A percentile compares a stretch with the other conserved stretches of the same genome.
These are phyloP conservation scores for Dryobates pubescens DNA, from an alignment of 2,797 vertebrate species.

Conservation along the genomic window DNA sequence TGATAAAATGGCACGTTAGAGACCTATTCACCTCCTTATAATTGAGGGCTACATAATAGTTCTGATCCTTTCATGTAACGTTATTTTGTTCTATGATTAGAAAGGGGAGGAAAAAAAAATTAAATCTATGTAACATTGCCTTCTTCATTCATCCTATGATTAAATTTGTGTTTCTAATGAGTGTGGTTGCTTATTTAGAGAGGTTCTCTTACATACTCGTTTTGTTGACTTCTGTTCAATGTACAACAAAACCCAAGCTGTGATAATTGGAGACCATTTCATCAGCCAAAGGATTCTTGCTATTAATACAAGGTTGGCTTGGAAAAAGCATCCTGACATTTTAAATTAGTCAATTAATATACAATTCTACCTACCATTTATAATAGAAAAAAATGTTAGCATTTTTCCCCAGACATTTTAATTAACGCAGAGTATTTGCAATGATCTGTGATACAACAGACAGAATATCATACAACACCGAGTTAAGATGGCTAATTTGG, in stretches of 20 bases:
- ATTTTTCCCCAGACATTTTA: constrained; percentile 74
- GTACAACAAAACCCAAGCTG: constrained; percentile 78
- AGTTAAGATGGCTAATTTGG: background rate
- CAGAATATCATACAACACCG: background rate
- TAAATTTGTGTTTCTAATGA: constrained; percentile 89
- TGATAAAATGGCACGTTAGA: constrained; percentile 75
- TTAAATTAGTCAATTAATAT: constrained; percentile 79
- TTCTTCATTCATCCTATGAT: constrained; percentile 91
- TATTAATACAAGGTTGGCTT: constrained; percentile 90
- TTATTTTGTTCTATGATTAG: constrained; percentile 82
- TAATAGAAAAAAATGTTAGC: constrained; percentile 60
- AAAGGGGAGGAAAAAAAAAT: constrained; percentile 60
- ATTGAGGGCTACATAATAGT: constrained; percentile 84
- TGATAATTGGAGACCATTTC: constrained; percentile 88
- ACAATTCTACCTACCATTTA: constrained; percentile 70
- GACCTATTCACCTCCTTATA: constrained; percentile 84
- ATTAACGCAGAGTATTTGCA: constrained; percentile 64
- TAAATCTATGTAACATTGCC: constrained; percentile 63
- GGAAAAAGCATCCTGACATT: constrained; percentile 82
- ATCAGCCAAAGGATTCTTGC: constrained; percentile 86
- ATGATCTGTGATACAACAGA: constrained; percentile 18
- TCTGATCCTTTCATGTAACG: constrained; percentile 79
- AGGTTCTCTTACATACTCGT: constrained; percentile 76
- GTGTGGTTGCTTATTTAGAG: constrained; percentile 75
- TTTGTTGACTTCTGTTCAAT: constrained; percentile 87